Percentiles rank a stretch among this genome's conserved stretches.
These are phyloP conservation scores for Thinocorus orbignyianus DNA, from an alignment of 2,113 vertebrate genomes.

Conservation along the genomic window DNA sequence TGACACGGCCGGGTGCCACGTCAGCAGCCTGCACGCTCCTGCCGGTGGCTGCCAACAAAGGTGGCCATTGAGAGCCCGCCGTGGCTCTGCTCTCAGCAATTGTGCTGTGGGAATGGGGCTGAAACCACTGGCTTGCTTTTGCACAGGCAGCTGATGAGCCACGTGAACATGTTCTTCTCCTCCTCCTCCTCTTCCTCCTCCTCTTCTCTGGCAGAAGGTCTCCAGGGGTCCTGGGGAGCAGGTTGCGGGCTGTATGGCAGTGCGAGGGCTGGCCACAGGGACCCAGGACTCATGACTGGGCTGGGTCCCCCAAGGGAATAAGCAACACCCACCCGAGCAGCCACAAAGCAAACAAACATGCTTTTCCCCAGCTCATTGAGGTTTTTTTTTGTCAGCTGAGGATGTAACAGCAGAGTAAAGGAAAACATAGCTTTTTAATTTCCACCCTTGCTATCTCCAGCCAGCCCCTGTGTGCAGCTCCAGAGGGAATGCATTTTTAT, in stretches of 20 bases:
- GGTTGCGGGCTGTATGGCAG: background rate
- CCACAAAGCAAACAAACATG: background rate
- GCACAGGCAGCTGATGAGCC: background rate
- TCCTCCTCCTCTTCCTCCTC: background rate
- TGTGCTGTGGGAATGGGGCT: background rate
- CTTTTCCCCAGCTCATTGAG: background rate
- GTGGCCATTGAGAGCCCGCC: background rate
- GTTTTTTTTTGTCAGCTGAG: background rate
- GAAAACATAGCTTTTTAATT: background rate
- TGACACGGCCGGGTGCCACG: background rate
- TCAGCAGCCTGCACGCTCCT: background rate
- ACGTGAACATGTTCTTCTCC: background rate
- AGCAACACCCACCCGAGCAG: background rate
- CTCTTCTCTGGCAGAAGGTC: background rate
- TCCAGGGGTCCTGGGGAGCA: fast-evolving
- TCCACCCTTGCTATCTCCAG: background rate
- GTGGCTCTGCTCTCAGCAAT: fast-evolving
- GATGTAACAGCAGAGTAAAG: background rate
- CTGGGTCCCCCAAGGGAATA: background rate
- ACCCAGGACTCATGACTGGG: background rate
- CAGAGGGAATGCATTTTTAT: background rate
- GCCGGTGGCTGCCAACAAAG: background rate
- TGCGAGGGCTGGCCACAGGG: fast-evolving
- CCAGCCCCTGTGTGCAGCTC: background rate
- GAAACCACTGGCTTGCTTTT: background rate